These are phyloP conservation scores for Cyclophora punctaria DNA, from an alignment of 2,888 invertebrate species.

Conservation along the genomic window DNA sequence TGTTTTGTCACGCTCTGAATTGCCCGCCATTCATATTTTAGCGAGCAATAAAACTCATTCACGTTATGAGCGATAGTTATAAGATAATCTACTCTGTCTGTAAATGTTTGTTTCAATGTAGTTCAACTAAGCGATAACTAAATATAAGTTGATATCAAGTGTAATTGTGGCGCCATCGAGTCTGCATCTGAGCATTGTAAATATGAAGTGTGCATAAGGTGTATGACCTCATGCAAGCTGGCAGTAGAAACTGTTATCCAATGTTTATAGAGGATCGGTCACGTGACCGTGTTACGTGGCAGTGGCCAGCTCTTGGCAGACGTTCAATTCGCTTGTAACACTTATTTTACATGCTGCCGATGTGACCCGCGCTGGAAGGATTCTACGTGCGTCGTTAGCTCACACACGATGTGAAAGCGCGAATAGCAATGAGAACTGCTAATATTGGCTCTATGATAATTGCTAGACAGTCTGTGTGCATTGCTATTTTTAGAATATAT, in stretches of 20 bases:
- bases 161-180: constrained; percentile 43
- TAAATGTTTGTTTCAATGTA: constrained; percentile 19
- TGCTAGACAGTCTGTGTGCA: constrained; percentile 12
- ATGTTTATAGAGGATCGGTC: constrained; percentile 56
- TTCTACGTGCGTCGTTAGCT: constrained; percentile 39
- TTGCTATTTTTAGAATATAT: constrained; percentile 16
- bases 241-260: constrained; percentile 41
- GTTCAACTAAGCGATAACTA: constrained; percentile 33
- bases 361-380: constrained; percentile 49
- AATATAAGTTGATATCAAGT: constrained; percentile 44
- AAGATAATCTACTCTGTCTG: constrained; percentile 35
- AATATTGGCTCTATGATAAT: constrained; percentile 15
- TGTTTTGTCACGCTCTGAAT: constrained; percentile 64
- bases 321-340: constrained; percentile 49
- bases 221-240: constrained; percentile 50
- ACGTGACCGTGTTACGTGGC: constrained; percentile 48
- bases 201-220: constrained; percentile 47
- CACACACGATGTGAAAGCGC: constrained; percentile 29
- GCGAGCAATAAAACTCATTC: constrained; percentile 42
- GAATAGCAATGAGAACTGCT: constrained; percentile 23
- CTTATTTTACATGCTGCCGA: constrained; percentile 57
- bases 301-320: constrained; percentile 49
- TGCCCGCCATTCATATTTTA: constrained; percentile 40
- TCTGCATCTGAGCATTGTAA: constrained; percentile 39
- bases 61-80: constrained; percentile 14